Percentiles rank a stretch among this genome's conserved stretches.
These are phyloP conservation scores for Dasysyrphus albostriatus DNA, from an alignment of 2,888 invertebrate genomes.

Conservation along the genomic window DNA sequence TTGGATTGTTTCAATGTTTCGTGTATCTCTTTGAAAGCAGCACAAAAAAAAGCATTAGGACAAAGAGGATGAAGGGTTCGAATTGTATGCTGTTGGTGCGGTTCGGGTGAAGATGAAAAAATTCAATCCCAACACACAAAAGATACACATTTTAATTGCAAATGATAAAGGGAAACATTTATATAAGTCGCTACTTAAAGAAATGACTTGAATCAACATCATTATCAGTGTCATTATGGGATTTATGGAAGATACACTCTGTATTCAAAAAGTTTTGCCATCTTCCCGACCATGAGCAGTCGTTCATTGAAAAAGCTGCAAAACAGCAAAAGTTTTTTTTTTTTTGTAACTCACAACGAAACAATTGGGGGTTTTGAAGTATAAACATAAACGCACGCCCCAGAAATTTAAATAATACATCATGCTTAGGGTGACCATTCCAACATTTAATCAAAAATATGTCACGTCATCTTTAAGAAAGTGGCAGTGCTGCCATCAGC, in stretches of 20 bases:
- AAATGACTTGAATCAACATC: constrained; percentile 52
- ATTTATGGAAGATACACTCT: constrained; percentile 50
- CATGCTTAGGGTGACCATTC: constrained; percentile 24
- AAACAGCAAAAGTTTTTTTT: constrained; percentile 10
- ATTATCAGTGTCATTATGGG: constrained; percentile 66
- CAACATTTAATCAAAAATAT: too few species aligned
- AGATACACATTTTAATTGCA: constrained; percentile 65
- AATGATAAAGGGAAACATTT: constrained; percentile 54
- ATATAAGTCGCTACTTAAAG: constrained; percentile 24
- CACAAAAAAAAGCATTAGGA: background rate
- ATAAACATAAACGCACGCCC: constrained; percentile 28
- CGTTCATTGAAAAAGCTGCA: constrained; percentile 29
- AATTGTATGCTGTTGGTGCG: background rate
- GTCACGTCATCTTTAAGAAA: too few species aligned
- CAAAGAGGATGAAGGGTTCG: background rate
- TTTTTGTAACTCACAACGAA: background rate
- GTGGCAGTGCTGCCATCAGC: too few species aligned
- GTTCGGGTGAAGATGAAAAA: background rate
- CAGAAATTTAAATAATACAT: background rate
- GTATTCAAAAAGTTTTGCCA: constrained; percentile 47
- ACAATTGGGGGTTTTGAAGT: constrained; percentile 28
- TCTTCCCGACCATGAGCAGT: constrained; percentile 8
- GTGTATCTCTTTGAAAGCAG: constrained; percentile 9
- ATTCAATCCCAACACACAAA: constrained; percentile 33
- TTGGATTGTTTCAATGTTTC: constrained; percentile 48